Percentiles rank a stretch among this genome's conserved stretches.
These are phyloP conservation scores for Folsomia candida DNA, from an alignment of 2,888 invertebrate species.

Conservation along the genomic window DNA sequence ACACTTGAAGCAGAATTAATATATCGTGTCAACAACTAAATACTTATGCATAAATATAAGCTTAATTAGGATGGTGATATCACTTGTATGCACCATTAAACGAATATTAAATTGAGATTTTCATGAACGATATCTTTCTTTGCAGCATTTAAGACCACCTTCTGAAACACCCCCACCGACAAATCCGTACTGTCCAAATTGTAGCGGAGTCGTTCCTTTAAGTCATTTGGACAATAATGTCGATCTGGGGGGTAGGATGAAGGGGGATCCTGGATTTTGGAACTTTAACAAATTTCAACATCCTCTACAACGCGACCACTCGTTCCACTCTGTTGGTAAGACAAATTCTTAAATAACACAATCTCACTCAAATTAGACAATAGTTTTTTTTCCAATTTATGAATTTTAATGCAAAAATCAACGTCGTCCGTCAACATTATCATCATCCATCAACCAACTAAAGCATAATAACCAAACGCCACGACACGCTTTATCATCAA, in stretches of 20 bases:
- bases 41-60: not conserved
- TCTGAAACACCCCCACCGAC: not conserved
- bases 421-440: too few species aligned
- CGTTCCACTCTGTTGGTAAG: constrained; percentile 48
- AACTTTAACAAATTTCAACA: constrained; percentile 45
- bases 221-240: constrained; percentile 34
- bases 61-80: too few species aligned
- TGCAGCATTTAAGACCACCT: constrained; percentile 5
- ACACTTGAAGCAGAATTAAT: not conserved
- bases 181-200: constrained; percentile 41
- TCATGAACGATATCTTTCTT: not conserved
- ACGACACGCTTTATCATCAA: too few species aligned
- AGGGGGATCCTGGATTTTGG: constrained; percentile 41
- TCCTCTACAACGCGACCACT: constrained; percentile 47
- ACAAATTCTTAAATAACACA: constrained; percentile 31
- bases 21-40: too few species aligned
- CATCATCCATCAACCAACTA: not conserved
- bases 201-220: constrained; percentile 45
- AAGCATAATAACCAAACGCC: too few species aligned
- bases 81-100: too few species aligned
- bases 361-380: not conserved
- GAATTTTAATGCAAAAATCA: not conserved
- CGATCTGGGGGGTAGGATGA: constrained; percentile 25
- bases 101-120: not conserved
- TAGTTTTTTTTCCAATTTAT: not conserved